Evolutionary conservation across 2,113 vertebrate genomes (phyloP).

Genomic region (Raja brachyura): DNA sequence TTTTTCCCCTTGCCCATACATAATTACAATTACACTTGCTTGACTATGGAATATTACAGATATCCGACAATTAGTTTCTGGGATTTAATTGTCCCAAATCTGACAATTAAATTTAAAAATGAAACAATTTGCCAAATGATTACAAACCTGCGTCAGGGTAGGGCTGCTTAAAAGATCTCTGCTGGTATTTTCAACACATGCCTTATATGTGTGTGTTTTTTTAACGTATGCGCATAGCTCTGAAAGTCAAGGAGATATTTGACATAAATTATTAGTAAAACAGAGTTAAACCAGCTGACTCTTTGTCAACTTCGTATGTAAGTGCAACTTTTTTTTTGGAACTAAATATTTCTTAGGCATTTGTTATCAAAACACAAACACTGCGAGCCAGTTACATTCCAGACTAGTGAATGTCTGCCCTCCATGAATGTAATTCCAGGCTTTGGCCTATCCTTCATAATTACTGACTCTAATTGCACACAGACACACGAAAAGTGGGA

Average conservation of each 20-base stretch:
- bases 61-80: neutral
- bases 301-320: slow-evolving; percentile 19
- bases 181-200: neutral
- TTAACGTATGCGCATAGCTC: neutral
- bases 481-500: slow-evolving; percentile 11
- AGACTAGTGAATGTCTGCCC: slow-evolving; percentile 35
- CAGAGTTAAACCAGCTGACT: slow-evolving; percentile 15
- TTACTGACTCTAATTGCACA: slow-evolving; percentile 33
- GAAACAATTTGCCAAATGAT: neutral
- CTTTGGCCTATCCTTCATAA: slow-evolving; percentile 29
- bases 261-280: slow-evolving; percentile 1
- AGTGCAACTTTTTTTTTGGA: neutral
- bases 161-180: too few relatives aligned
- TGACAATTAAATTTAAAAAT: neutral
- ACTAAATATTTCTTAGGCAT: slow-evolving; percentile 35
- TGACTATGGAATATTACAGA: neutral
- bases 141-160: neutral
- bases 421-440: slow-evolving; percentile 17
- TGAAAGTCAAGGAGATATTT: neutral
- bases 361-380: slow-evolving; percentile 39
- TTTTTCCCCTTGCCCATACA: too few relatives aligned
- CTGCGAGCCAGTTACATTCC: slow-evolving; percentile 26
- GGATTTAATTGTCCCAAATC: neutral
- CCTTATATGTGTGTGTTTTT: neutral
- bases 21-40: too few relatives aligned